Conservation (phyloP, 2,888 invertebrate genomes). For the Lingula anatina region DNA sequence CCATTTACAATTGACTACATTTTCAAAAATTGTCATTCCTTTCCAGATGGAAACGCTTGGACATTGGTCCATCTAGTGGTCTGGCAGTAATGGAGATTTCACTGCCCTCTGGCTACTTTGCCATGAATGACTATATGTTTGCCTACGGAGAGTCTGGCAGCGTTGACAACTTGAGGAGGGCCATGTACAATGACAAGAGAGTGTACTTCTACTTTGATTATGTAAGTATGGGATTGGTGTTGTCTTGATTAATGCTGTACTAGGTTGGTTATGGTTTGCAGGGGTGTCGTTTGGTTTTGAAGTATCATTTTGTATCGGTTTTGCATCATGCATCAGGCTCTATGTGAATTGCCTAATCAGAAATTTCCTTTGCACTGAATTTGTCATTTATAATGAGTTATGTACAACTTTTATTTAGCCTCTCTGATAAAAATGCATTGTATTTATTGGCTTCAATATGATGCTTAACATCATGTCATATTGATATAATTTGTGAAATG, state of each 20-base stretch:
- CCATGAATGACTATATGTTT: conserved; percentile 72
- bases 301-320: no score
- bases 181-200: conserved; percentile 74
- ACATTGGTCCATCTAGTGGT: conserved; percentile 34
- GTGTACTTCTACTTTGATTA: conserved; percentile 90
- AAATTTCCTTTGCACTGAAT: no score
- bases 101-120: conserved; percentile 45
- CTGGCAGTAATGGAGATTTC: conserved; percentile 46
- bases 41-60: conserved; percentile 43
- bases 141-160: conserved; percentile 73
- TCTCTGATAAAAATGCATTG: neutral
- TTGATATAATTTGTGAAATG: no score
- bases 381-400: no score
- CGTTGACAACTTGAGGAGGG: conserved; percentile 77
- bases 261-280: no score
- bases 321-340: no score
- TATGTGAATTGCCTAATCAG: no score
- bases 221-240: no score
- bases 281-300: no score
- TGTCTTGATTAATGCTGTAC: no score
- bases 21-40: neutral
- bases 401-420: neutral
- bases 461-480: no score
- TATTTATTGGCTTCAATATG: no score
- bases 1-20: neutral